Evolutionary conservation across 2,113 vertebrate genomes (phyloP), one percentile per base, ranked within the genome.

Genomic region (Podarcis raffonei): DNA sequence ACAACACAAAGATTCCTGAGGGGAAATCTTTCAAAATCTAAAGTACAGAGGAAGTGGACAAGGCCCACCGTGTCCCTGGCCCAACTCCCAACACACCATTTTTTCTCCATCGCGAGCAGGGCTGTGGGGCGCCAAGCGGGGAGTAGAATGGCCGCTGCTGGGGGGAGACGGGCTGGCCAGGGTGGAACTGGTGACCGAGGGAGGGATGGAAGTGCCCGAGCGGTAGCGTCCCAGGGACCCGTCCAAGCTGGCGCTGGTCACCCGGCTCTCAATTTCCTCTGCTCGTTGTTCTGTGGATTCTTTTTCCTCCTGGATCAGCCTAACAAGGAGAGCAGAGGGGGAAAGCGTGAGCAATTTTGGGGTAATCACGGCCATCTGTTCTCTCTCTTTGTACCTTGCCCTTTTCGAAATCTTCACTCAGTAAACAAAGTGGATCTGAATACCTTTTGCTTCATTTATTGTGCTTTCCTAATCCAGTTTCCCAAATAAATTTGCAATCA

Each of bases 261-360:
- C 98, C 20, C 98, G 96, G 92, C 97, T 98, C 94, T 98, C 98
- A 15, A 99, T 97, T 94, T 99, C 98, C 89, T 99, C 98, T 0
- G 98, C 98, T 22, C 98, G 96, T 86, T 98, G 91, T 94, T 99
- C 98, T 0, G 98, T 99, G 65, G 98, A 98, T 96, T 99, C 98
- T 94, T 99, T 99, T 96, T 99, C 98, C 94, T 99, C 98, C 94
- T 98, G 98, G 94, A 99, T 99, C 86, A 98, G 91, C 94, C 98
- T 98, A 57, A 32, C 93, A 80, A 57, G 39, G 15, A 66, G 27
- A 23, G 85, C 59, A 85, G 71, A 30, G 71, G 22, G 42, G 22
- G 35, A 13, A 22, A 62, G 66, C 22, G 18, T 65, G 74, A 37
- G 11, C 9, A 25, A 30, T 3, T n/a, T 18, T 2, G 15, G 8